Conservation (phyloP, 2,797 vertebrate species). For the Notolabrus celidotus region DNA sequence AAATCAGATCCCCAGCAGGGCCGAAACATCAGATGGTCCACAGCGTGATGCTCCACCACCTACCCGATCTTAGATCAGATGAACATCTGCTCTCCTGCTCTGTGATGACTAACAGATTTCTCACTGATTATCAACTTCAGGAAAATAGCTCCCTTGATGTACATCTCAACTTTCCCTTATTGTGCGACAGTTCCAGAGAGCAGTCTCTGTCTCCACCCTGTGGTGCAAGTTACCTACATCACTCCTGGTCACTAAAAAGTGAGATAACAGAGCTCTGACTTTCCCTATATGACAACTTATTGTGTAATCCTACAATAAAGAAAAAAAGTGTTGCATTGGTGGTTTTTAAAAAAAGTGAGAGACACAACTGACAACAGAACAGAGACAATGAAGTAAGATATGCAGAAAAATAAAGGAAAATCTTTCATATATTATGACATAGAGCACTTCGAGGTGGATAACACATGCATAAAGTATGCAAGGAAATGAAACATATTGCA, state of each 20-base stretch:
- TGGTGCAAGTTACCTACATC: slow-evolving; percentile 45
- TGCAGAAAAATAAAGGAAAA: too few species aligned
- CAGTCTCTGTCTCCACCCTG: slow-evolving; percentile 78
- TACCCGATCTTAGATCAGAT: slow-evolving; percentile 7
- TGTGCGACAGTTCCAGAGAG: not conserved
- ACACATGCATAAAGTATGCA: too few species aligned
- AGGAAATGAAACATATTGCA: too few species aligned
- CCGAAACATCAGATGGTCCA: slow-evolving; percentile 14
- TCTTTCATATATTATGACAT: too few species aligned
- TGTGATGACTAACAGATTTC: not conserved
- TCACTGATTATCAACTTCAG: slow-evolving; percentile 10
- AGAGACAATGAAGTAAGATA: too few species aligned
- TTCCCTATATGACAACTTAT: too few species aligned
- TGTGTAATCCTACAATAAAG: too few species aligned
- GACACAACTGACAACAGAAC: too few species aligned
- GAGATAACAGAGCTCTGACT: not conserved
- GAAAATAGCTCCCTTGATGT: not conserved
- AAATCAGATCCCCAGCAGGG: slow-evolving; percentile 19
- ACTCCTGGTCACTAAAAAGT: not conserved
- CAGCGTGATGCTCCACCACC: not conserved
- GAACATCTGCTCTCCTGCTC: slow-evolving; percentile 33
- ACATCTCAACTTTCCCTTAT: not conserved
- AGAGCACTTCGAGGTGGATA: too few species aligned
- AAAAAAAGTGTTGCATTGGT: too few species aligned
- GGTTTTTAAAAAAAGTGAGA: too few species aligned